Evolutionary conservation across 2,888 invertebrate genomes (phyloP).

Genomic region (Gymnocheta viridis): DNA sequence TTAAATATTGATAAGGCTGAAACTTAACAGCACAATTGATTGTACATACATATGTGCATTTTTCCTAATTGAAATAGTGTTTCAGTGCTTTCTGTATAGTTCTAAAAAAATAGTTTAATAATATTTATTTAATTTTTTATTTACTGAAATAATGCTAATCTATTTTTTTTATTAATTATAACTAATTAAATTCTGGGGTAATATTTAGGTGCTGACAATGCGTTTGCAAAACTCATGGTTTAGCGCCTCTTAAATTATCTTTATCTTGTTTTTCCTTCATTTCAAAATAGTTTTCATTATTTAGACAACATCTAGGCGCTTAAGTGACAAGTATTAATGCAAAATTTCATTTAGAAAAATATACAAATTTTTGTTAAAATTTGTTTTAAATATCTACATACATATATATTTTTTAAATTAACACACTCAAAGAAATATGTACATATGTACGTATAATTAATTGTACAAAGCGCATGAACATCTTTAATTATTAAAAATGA

Average conservation of each 20-base stretch:
- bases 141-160: not conserved
- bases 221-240: not conserved
- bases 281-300: not conserved
- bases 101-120: no score
- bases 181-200: not conserved
- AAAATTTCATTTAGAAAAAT: not conserved
- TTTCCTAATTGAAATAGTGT: no score
- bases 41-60: no score
- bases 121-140: not conserved
- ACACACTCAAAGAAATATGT: not conserved
- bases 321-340: conserved; percentile 8
- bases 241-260: not conserved
- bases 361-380: not conserved
- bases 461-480: not conserved
- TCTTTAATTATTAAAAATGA: conserved; percentile 37
- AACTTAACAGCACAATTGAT: no score
- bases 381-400: not conserved
- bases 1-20: no score
- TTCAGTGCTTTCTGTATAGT: not conserved
- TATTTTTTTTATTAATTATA: not conserved
- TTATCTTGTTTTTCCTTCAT: not conserved
- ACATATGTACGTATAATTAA: conserved; percentile 19
- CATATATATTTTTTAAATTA: not conserved
- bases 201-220: conserved; percentile 18
- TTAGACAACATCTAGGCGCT: not conserved